These are phyloP conservation scores for Scytalopus superciliaris DNA, from an alignment of 2,113 vertebrate species.

Conservation along the genomic window DNA sequence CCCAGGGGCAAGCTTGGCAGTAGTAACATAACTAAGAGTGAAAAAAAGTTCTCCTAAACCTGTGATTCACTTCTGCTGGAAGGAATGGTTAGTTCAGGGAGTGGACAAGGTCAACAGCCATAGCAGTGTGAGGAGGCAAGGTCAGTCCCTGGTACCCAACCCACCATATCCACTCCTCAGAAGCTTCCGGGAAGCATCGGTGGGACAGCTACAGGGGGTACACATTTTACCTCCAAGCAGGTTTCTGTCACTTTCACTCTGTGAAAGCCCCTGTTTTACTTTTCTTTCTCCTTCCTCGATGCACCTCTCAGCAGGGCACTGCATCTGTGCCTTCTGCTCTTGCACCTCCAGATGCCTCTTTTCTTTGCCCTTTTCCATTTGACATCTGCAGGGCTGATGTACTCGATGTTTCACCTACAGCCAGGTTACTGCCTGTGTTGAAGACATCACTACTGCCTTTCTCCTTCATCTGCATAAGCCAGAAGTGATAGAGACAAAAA, in stretches of 20 bases:
- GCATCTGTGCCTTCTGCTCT: neutral
- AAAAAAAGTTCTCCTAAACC: neutral
- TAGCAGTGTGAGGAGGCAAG: neutral
- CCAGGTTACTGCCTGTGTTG: neutral
- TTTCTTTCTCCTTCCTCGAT: neutral
- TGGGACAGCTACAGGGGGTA: neutral
- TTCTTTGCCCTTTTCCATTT: neutral
- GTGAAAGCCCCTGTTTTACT: neutral
- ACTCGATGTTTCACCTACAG: accelerated
- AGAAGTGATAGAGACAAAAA: neutral
- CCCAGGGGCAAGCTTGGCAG: neutral
- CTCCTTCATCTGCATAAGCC: neutral
- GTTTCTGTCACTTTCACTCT: neutral
- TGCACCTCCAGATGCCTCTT: neutral
- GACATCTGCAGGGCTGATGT: neutral
- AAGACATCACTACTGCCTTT: neutral
- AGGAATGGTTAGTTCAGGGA: neutral
- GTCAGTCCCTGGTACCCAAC: accelerated
- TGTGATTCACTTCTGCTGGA: neutral
- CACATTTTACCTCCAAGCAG: neutral
- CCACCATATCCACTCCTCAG: accelerated
- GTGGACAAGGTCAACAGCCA: accelerated
- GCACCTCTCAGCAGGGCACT: neutral
- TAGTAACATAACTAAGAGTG: too few species aligned
- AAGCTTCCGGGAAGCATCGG: accelerated